A percentile compares a stretch with the other conserved stretches of the same genome.
phyloP scores from a whole-genome alignment of 2,113 vertebrate genomes.

The Orcinus orca region DNA sequence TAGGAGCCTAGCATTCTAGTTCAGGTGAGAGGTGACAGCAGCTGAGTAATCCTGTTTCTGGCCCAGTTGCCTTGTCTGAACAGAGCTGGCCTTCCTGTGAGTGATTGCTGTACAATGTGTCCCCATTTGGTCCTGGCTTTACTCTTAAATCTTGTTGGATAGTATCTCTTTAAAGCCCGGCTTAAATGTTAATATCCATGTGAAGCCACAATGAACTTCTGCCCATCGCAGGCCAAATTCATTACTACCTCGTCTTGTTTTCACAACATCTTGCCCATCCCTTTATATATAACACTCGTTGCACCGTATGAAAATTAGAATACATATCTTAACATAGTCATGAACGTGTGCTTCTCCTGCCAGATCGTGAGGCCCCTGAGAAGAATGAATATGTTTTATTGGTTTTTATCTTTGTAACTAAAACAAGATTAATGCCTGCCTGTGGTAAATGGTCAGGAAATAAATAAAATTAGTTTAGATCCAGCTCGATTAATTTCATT shows the following conservation, averaged over 20 bases:
- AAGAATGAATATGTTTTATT: not conserved
- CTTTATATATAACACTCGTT: not conserved
- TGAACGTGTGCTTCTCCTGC: not conserved
- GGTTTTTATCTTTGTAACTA: conserved; percentile 8
- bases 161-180: not conserved
- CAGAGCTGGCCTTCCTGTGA: not conserved
- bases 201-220: not conserved
- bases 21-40: not conserved
- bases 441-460: not conserved
- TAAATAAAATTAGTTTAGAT: not conserved
- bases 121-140: not conserved
- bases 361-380: not conserved
- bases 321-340: not conserved
- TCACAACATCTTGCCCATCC: not conserved
- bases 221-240: not conserved
- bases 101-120: not conserved
- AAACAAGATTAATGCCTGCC: not conserved
- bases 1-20: not conserved
- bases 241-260: not conserved
- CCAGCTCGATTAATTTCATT: not conserved
- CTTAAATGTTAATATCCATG: not conserved
- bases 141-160: not conserved
- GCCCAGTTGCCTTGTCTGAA: not conserved
- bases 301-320: not conserved
- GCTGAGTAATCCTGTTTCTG: not conserved